Evolutionary conservation across 2,113 vertebrate genomes (phyloP).

Genomic region (Malurus cyaneus): DNA sequence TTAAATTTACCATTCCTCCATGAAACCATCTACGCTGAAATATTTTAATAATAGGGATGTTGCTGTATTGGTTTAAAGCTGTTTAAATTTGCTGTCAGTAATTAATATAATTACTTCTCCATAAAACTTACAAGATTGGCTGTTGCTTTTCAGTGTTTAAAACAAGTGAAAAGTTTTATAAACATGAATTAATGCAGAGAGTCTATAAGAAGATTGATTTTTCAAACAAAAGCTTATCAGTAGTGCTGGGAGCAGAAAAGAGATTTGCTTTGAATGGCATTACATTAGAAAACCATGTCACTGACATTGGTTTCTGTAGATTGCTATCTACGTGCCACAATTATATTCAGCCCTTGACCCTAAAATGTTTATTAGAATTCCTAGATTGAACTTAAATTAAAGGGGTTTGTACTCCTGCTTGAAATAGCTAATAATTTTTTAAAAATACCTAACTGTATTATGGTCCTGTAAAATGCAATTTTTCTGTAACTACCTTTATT

Average conservation of each 20-base stretch:
- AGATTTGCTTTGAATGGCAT: not conserved
- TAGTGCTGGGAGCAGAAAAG: not conserved
- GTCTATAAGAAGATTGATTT: not conserved
- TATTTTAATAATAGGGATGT: not conserved
- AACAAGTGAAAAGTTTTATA: not conserved
- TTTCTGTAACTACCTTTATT: not conserved
- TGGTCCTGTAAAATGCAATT: not conserved
- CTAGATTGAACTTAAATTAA: not conserved
- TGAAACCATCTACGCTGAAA: not conserved
- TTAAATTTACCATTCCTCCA: not conserved
- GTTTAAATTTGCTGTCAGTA: not conserved
- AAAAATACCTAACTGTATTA: accelerated
- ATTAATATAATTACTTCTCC: not conserved
- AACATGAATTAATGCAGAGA: not conserved
- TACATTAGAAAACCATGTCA: not conserved
- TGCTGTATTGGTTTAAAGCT: not conserved
- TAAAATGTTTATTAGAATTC: not conserved
- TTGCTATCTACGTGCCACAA: not conserved
- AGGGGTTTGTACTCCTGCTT: not conserved
- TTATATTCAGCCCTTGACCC: not conserved
- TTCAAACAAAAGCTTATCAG: not conserved
- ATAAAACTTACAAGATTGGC: not conserved
- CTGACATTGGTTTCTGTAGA: not conserved
- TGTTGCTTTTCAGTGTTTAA: not conserved
- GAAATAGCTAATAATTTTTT: not conserved